Conservation (phyloP, 2,888 invertebrate species). For the Lasioglossum vierecki region DNA sequence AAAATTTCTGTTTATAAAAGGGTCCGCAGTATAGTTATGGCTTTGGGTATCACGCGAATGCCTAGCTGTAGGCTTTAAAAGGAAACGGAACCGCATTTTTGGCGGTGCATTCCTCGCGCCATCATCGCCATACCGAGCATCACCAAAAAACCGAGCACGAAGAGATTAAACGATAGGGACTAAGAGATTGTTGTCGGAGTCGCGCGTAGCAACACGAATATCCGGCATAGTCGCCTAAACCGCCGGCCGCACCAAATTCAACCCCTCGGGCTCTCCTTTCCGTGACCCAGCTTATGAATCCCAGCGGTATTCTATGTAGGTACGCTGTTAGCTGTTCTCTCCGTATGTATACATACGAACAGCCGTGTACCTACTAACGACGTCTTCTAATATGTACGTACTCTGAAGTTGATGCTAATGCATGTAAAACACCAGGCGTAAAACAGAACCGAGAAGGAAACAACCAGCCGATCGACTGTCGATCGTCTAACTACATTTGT, state of each 20-base stretch:
- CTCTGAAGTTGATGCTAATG: conserved; percentile 41
- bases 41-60: neutral
- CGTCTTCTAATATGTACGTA: conserved; percentile 36
- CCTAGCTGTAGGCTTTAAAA: neutral
- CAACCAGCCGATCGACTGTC: conserved; percentile 16
- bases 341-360: conserved; percentile 18
- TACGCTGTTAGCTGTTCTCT: conserved; percentile 36
- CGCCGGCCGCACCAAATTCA: conserved; percentile 51
- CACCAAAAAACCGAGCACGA: conserved; percentile 29
- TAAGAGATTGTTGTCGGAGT: conserved; percentile 51
- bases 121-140: conserved; percentile 22
- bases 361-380: conserved; percentile 19
- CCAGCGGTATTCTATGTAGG: conserved; percentile 42
- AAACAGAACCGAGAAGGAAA: conserved; percentile 18
- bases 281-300: conserved; percentile 61
- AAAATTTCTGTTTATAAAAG: neutral
- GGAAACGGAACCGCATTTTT: conserved; percentile 10
- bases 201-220: conserved; percentile 51
- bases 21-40: neutral
- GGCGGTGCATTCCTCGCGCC: neutral
- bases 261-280: conserved; percentile 53
- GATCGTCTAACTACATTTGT: neutral
- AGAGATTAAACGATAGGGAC: conserved; percentile 40
- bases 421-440: conserved; percentile 32
- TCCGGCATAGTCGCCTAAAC: conserved; percentile 56